These are phyloP conservation scores for Phylloscopus whistleri DNA, from an alignment of 2,113 vertebrate species.

Conservation along the genomic window DNA sequence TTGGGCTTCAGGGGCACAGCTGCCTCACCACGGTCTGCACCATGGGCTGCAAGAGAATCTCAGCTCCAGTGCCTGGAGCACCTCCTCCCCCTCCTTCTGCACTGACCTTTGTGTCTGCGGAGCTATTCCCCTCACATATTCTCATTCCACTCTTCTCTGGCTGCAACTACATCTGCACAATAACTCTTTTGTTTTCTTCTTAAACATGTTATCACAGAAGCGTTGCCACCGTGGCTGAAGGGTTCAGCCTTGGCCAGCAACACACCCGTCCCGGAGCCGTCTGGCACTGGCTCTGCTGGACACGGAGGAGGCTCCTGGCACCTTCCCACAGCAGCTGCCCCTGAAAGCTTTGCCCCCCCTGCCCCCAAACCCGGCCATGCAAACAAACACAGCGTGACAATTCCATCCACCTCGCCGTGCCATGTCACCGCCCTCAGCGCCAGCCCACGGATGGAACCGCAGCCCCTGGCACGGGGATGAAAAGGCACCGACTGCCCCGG, in stretches of 20 bases:
- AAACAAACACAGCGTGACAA: neutral
- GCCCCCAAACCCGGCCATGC: neutral
- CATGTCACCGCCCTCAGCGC: rapidly evolving
- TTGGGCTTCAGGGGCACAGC: neutral
- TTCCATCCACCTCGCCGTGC: rapidly evolving
- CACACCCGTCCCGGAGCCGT: neutral
- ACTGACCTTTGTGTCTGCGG: neutral
- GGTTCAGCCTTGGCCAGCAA: neutral
- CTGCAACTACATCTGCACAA: neutral
- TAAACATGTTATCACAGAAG: neutral
- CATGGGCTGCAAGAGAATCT: neutral
- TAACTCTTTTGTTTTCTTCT: neutral
- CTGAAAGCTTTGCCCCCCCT: rapidly evolving
- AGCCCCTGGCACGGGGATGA: rapidly evolving
- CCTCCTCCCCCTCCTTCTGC: neutral
- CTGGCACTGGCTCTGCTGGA: neutral
- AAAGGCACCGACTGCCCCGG: neutral
- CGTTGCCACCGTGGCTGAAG: neutral
- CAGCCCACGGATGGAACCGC: neutral
- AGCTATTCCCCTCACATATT: neutral
- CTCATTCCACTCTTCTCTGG: neutral
- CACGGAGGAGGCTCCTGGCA: neutral
- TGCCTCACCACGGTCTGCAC: neutral
- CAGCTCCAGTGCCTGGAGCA: neutral
- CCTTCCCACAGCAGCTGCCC: neutral